These are phyloP conservation scores for Phalacrocorax aristotelis DNA, from an alignment of 2,113 vertebrate species.

Conservation along the genomic window DNA sequence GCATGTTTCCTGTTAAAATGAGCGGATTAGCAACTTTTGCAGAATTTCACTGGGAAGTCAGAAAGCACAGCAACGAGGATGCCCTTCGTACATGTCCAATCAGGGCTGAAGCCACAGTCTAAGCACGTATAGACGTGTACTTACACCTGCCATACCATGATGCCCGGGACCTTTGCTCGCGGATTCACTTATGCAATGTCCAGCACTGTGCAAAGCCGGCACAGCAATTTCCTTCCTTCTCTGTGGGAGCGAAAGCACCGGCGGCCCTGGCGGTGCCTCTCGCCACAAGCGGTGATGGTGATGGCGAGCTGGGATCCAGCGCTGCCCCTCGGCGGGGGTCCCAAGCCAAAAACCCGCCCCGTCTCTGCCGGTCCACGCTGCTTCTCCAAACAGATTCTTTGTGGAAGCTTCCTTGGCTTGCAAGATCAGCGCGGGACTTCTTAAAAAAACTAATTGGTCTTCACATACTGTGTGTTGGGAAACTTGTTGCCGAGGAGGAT, in stretches of 20 bases:
- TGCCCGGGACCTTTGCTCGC: accelerated
- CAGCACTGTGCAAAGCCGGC: neutral
- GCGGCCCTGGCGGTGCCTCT: neutral
- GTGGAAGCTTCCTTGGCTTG: neutral
- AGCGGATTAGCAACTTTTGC: neutral
- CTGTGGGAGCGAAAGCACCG: accelerated
- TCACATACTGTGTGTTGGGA: accelerated
- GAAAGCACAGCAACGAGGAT: neutral
- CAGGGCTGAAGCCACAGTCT: neutral
- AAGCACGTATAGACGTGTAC: neutral
- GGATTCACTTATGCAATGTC: accelerated
- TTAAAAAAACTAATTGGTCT: no score
- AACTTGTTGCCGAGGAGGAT: neutral
- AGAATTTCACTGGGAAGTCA: neutral
- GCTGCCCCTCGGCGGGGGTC: neutral
- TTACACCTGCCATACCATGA: accelerated
- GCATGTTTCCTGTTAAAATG: neutral
- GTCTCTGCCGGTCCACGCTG: accelerated
- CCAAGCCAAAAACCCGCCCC: neutral
- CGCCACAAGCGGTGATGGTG: accelerated
- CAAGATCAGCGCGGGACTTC: neutral
- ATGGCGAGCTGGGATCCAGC: neutral
- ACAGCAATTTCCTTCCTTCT: neutral
- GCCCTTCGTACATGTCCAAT: accelerated
- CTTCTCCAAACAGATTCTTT: neutral